Conservation (phyloP, 1,140 invertebrate genomes). For the Drosophila sulfurigaster region DNA sequence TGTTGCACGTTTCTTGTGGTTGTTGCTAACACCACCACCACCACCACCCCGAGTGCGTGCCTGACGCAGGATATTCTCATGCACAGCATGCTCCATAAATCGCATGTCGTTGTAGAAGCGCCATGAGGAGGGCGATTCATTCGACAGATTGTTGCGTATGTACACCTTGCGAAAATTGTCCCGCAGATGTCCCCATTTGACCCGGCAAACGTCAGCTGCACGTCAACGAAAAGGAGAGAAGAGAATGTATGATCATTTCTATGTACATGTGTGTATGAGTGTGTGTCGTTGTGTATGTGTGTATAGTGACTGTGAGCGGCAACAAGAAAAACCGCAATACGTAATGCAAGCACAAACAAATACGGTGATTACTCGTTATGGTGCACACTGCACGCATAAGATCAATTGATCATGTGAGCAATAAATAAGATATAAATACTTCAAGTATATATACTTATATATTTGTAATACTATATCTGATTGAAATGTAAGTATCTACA, state of each 20-base stretch:
- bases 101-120: slow-evolving; percentile 82
- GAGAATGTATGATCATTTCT: slow-evolving; percentile 5
- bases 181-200: slow-evolving; percentile 77
- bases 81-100: slow-evolving; percentile 75
- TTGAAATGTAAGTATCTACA: not conserved
- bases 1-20: slow-evolving; percentile 51
- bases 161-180: slow-evolving; percentile 81
- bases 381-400: not conserved
- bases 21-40: not conserved
- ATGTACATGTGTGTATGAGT: not conserved
- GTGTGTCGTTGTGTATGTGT: not conserved
- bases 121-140: slow-evolving; percentile 76
- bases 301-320: not conserved
- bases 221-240: slow-evolving; percentile 3
- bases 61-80: slow-evolving; percentile 75
- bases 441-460: too few species aligned
- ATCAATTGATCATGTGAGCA: not conserved
- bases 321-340: slow-evolving; percentile 29
- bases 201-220: slow-evolving; percentile 73
- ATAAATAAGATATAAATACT: not conserved
- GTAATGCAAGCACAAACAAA: not conserved
- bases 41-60: slow-evolving; percentile 49
- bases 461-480: not conserved
- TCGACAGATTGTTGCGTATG: slow-evolving; percentile 76
- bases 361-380: slow-evolving; percentile 13